phyloP scores from a whole-genome alignment of 2,797 vertebrate species.

The Paguma larvata region DNA sequence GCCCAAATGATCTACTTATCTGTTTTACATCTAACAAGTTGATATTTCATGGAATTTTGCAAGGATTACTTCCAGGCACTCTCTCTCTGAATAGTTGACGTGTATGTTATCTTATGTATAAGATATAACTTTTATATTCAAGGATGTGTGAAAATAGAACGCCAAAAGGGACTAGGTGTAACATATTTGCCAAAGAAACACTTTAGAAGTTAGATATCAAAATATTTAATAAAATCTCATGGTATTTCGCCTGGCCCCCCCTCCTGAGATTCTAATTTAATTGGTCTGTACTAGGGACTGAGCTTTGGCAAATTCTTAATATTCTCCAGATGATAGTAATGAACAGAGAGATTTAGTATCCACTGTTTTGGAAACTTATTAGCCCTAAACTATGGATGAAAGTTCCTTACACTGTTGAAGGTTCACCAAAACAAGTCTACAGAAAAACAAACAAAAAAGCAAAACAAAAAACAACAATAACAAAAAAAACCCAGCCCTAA shows the following conservation, averaged over 20 bases:
- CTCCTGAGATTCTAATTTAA: neutral
- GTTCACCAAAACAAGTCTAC: neutral
- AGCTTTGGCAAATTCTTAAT: neutral
- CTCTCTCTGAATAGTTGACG: neutral
- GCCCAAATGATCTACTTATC: neutral
- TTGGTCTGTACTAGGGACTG: neutral
- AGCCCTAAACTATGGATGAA: neutral
- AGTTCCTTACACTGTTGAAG: neutral
- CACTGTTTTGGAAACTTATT: neutral
- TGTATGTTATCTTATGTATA: neutral
- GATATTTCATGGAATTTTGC: neutral
- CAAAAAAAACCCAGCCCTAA: neutral
- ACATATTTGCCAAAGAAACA: conserved; percentile 11
- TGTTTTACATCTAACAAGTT: neutral
- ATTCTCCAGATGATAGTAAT: neutral
- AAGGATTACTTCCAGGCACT: neutral
- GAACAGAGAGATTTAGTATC: neutral
- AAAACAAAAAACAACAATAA: neutral
- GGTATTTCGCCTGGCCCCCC: neutral
- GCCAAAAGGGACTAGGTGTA: neutral
- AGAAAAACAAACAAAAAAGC: neutral
- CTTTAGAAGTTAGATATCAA: conserved; percentile 27
- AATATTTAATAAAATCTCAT: neutral
- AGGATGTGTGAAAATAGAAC: neutral
- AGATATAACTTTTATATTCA: neutral